phyloP scores from a whole-genome alignment of 2,888 invertebrate genomes.

The Chrysodeixis includens region DNA sequence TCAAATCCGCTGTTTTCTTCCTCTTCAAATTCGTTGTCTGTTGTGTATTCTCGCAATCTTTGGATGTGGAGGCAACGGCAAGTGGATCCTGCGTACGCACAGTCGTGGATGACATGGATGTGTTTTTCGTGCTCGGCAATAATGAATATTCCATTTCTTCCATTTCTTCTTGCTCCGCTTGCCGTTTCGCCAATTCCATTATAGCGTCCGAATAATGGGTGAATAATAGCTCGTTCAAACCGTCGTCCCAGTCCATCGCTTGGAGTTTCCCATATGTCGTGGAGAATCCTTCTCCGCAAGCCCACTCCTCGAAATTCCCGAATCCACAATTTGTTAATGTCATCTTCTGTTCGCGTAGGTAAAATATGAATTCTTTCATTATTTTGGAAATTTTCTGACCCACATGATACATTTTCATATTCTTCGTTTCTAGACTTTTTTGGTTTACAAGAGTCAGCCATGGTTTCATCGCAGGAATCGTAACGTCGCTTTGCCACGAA shows the following conservation, averaged over 20 bases:
- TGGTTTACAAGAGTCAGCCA: background rate
- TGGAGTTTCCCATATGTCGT: slow-evolving; percentile 8
- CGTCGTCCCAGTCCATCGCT: slow-evolving; percentile 5
- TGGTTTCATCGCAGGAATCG: background rate
- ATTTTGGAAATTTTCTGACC: background rate
- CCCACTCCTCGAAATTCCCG: slow-evolving; percentile 12
- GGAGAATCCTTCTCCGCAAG: slow-evolving; percentile 2
- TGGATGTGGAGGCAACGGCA: background rate
- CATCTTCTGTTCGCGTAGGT: background rate
- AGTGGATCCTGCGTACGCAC: background rate
- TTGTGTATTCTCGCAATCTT: background rate
- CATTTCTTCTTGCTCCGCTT: slow-evolving; percentile 6
- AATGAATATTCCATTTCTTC: background rate
- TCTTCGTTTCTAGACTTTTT: background rate
- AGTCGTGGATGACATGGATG: background rate
- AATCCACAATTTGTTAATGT: slow-evolving; percentile 7
- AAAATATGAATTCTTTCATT: slow-evolving; percentile 2
- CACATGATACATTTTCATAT: background rate
- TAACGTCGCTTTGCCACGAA: slow-evolving; percentile 2
- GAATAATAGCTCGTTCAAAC: slow-evolving; percentile 9
- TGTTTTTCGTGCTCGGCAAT: background rate
- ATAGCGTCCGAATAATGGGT: background rate
- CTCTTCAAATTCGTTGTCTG: background rate
- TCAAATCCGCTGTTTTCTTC: background rate
- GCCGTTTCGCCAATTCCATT: background rate